Percentiles rank a stretch among this genome's conserved stretches.
phyloP scores from a whole-genome alignment of 2,888 invertebrate species.

The Argyresthia goedartella region DNA sequence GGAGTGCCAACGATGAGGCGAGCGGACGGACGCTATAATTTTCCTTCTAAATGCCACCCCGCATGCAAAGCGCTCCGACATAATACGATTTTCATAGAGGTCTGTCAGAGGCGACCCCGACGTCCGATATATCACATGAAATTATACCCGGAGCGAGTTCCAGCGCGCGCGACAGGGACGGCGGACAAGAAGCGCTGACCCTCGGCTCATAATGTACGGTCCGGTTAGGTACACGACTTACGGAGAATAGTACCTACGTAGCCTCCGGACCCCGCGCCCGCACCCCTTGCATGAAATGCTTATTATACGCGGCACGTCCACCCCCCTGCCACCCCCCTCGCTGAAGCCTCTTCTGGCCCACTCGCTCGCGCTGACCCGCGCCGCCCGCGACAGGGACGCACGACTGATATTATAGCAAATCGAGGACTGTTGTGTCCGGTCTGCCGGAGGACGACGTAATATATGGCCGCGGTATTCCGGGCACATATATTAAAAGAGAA shows the following conservation, averaged over 20 bases:
- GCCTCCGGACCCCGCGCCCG: slow-evolving; percentile 53
- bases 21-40: slow-evolving; percentile 16
- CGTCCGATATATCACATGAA: slow-evolving; percentile 64
- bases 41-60: slow-evolving; percentile 27
- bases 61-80: slow-evolving; percentile 22
- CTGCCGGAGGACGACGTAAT: slow-evolving; percentile 70
- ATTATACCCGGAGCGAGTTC: slow-evolving; percentile 55
- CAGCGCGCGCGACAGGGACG: slow-evolving; percentile 55
- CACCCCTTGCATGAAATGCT: slow-evolving; percentile 73
- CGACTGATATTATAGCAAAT: slow-evolving; percentile 70
- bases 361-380: slow-evolving; percentile 32
- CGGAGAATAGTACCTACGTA: slow-evolving; percentile 59
- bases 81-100: slow-evolving; percentile 51
- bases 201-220: slow-evolving; percentile 71
- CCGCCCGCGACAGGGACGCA: slow-evolving; percentile 54
- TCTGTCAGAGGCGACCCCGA: slow-evolving; percentile 45
- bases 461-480: slow-evolving; percentile 72
- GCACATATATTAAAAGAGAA: slow-evolving; percentile 71
- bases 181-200: slow-evolving; percentile 55
- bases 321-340: slow-evolving; percentile 55
- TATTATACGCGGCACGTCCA: slow-evolving; percentile 72
- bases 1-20: slow-evolving; percentile 5
- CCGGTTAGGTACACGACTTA: slow-evolving; percentile 72
- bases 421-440: slow-evolving; percentile 73
- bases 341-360: slow-evolving; percentile 41